Evolutionary conservation across 2,888 invertebrate genomes (phyloP).

Genomic region (Noctua janthina): DNA sequence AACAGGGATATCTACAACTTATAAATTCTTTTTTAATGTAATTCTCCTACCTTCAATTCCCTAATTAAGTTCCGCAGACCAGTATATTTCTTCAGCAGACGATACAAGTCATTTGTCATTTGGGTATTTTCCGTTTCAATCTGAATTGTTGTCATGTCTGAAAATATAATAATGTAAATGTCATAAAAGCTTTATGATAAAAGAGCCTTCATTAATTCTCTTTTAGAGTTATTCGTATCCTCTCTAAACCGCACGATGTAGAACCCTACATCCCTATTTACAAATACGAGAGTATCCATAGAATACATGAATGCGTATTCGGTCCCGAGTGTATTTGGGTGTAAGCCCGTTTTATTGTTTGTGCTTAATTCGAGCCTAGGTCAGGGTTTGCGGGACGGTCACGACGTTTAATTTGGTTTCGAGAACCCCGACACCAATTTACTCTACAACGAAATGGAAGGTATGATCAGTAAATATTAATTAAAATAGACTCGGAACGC

Average conservation of each 20-base stretch:
- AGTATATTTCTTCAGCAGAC: conserved; percentile 97
- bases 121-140: conserved; percentile 98
- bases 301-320: conserved; percentile 48
- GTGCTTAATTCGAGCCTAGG: conserved; percentile 75
- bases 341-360: conserved; percentile 76
- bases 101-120: conserved; percentile 97
- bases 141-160: conserved; percentile 98
- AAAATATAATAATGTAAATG: conserved; percentile 71
- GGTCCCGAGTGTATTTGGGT: conserved; percentile 57
- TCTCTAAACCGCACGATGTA: not conserved
- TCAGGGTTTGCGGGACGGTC: conserved; percentile 67
- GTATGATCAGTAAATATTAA: conserved; percentile 59
- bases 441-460: conserved; percentile 68
- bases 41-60: conserved; percentile 93
- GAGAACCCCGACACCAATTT: conserved; percentile 66
- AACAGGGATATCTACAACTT: not conserved
- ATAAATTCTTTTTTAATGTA: not conserved
- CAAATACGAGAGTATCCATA: conserved; percentile 2
- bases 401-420: conserved; percentile 73
- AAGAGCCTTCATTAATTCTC: not conserved
- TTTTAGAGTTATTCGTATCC: not conserved
- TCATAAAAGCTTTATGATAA: not conserved
- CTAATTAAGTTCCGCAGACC: conserved; percentile 96
- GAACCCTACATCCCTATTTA: conserved; percentile 21
- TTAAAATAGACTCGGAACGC: conserved; percentile 28